These are phyloP conservation scores for Indri indri DNA, from an alignment of 2,113 vertebrate species.

Conservation along the genomic window DNA sequence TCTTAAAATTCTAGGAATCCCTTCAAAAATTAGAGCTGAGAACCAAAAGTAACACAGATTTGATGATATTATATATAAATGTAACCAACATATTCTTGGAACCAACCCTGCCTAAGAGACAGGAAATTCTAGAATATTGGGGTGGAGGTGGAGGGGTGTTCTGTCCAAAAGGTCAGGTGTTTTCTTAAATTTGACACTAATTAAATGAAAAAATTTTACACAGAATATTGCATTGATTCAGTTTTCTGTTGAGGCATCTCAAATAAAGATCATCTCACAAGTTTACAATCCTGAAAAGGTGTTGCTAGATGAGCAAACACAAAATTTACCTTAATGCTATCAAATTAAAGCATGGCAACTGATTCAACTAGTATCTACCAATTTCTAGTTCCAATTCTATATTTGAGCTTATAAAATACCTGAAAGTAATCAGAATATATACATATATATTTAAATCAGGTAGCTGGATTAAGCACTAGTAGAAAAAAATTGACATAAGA, in stretches of 20 bases:
- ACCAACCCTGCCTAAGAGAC: neutral
- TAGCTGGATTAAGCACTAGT: neutral
- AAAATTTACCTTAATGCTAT: neutral
- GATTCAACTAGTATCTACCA: neutral
- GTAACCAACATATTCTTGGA: neutral
- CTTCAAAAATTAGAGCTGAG: conserved; percentile 44
- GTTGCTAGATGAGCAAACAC: neutral
- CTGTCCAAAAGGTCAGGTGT: neutral
- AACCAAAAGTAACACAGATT: neutral
- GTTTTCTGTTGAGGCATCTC: neutral
- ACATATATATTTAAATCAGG: neutral
- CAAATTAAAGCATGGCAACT: neutral
- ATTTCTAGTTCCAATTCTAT: neutral
- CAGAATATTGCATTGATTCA: neutral
- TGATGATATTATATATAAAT: neutral
- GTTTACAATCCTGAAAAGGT: conserved; percentile 13
- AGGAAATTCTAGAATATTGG: neutral
- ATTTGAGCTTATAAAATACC: conserved; percentile 21
- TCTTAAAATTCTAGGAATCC: conserved; percentile 23
- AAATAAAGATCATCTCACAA: neutral
- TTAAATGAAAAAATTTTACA: conserved; percentile 3
- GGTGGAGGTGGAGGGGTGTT: neutral
- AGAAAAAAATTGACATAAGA: neutral
- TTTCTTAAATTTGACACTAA: neutral
- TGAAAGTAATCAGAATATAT: neutral